Base-by-base conservation (phyloP, 2,888 invertebrate genomes). In the Cantharis lateralis region DNA sequence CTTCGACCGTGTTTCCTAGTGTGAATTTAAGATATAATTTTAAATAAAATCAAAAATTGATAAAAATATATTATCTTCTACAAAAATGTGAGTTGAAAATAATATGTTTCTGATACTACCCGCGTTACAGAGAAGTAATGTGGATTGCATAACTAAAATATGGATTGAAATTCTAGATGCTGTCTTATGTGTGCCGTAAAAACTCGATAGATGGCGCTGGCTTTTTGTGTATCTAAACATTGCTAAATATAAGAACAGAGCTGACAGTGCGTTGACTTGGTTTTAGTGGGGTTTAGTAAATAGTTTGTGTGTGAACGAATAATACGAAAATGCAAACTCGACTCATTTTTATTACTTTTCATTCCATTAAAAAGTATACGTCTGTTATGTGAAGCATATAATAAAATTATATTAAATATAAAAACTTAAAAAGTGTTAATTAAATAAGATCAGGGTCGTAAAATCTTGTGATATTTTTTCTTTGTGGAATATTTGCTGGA, bases 231-330 rank as follows among this genome's bases (percentile, higher is more conserved):
- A 20, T 66, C 64, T 20, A 66, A 66, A 24, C 64, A 66, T 66
- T 16, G 24, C 64, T n/a, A 66, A 75, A 78, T 66, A 20, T 66
- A 20, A 66, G 48, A 48, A 48, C 48, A 20, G 32, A 61, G 64
- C 68, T 72, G 73, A 66, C 73, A 66, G 76, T 77, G 62, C 76
- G 76, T 77, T 77, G 76, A 77, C 76, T 77, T 77, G 48, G 48
- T 48, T 48, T 48, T 48, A 48, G 48, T 48, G 66, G 16, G 64
- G 64, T 66, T 15, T 62, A 28, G 64, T 62, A 68, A 66, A 26
- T 62, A 64, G 66, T 70, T 73, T 73, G 73, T 77, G 71, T 73
- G 70, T 77, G 64, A 73, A 77, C 73, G 76, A 74, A 74, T 77
- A 66, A 71, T 66, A 61, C 71, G 69, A 77, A 77, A 70, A 77